Evolutionary conservation across 2,888 invertebrate genomes (phyloP).

Genomic region (Belgica antarctica): DNA sequence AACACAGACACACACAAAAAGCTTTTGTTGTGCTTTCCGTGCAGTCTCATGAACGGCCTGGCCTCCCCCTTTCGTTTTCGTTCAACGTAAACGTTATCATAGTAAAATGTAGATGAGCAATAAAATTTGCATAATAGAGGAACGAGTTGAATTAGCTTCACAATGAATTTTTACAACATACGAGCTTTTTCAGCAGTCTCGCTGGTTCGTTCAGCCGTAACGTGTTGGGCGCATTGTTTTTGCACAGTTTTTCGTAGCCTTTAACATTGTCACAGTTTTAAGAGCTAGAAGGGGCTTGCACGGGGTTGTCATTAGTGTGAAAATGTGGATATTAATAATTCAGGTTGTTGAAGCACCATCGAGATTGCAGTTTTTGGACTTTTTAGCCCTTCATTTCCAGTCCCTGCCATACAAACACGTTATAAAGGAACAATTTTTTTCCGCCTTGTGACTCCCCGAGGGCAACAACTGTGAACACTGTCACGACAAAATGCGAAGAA

Average conservation of each 20-base stretch:
- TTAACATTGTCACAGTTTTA: too few species aligned
- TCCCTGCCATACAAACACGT: too few species aligned
- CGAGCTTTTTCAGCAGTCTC: slow-evolving; percentile 3
- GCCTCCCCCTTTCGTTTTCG: slow-evolving; percentile 19
- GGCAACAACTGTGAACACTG: not conserved
- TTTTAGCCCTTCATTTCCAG: too few species aligned
- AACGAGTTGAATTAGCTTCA: slow-evolving; percentile 38
- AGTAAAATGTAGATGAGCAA: slow-evolving; percentile 40
- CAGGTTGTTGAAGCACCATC: too few species aligned
- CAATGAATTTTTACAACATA: slow-evolving; percentile 37
- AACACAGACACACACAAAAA: not conserved
- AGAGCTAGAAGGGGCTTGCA: too few species aligned
- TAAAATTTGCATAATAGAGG: slow-evolving; percentile 41
- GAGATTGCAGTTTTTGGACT: too few species aligned
- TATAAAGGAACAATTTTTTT: too few species aligned
- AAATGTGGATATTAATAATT: too few species aligned
- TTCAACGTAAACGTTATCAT: slow-evolving; percentile 20
- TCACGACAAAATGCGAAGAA: too few species aligned
- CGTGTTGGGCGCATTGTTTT: not conserved
- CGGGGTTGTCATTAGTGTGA: too few species aligned
- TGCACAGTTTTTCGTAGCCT: not conserved
- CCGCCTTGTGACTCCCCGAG: not conserved
- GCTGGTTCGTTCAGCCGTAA: not conserved
- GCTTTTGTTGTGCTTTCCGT: slow-evolving; percentile 13
- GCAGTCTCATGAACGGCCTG: not conserved